Evolutionary conservation across 2,797 vertebrate genomes (phyloP).

Genomic region (Apogon talboti): DNA sequence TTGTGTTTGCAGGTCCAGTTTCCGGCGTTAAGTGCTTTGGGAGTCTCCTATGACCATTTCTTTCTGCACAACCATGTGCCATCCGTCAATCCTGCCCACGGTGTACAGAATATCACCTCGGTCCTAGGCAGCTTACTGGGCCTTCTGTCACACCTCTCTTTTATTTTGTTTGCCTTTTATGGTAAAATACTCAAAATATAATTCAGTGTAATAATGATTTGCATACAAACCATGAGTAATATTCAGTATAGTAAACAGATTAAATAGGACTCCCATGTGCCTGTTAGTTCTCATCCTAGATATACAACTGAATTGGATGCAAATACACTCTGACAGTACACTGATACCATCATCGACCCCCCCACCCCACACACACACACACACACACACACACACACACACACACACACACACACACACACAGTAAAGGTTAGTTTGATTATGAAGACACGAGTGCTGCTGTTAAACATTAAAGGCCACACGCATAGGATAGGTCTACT

Average conservation of each 20-base stretch:
- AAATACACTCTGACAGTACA: slow-evolving; percentile 1
- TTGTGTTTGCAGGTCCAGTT: slow-evolving; percentile 8
- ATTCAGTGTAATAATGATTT: neutral
- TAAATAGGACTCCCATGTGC: too few relatives aligned
- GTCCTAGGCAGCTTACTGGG: neutral
- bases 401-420: too few relatives aligned
- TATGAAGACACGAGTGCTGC: slow-evolving; percentile 24
- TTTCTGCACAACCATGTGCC: slow-evolving; percentile 2
- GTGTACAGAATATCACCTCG: slow-evolving; percentile 2
- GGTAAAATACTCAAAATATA: neutral
- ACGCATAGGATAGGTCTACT: slow-evolving; percentile 13
- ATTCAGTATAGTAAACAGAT: neutral
- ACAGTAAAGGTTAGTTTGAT: slow-evolving; percentile 23
- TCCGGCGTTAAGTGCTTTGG: slow-evolving; percentile 43
- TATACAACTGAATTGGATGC: neutral
- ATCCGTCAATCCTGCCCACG: neutral
- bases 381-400: too few relatives aligned
- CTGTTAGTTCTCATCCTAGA: neutral
- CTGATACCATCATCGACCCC: neutral
- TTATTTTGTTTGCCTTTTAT: neutral
- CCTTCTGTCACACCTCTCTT: neutral
- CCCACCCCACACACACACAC: too few relatives aligned
- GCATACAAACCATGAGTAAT: neutral
- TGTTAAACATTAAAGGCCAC: slow-evolving; percentile 58
- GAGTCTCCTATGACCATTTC: slow-evolving; percentile 30